Base-by-base conservation (phyloP, 2,797 vertebrate species). In the Paguma larvata region DNA sequence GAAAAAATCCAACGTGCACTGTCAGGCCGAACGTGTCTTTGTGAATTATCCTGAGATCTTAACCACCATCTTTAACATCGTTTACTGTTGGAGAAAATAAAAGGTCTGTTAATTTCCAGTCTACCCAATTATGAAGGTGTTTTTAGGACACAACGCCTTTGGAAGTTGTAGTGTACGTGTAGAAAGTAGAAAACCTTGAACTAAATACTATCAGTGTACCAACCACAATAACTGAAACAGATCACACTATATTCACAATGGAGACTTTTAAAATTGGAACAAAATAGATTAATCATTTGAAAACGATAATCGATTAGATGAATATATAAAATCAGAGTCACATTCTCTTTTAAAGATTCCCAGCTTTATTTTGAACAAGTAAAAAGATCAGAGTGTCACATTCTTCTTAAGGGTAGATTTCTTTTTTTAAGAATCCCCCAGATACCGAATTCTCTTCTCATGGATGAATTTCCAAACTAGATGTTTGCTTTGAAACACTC, bases 101-200 rank as follows among this genome's bases (percentile, higher is more conserved):
- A 85, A 38, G 1, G 12, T 65, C 38, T 80, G 32, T 19, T 96
- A 90, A 38, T 10, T 83, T 96, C 13, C 21, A 86, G 38, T n/a
- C n/a, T 70, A 82, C 10, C 2, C 84, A 89, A 73, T 83, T 77
- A 77, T 34, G 11, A 87, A 93, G 25, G 23, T 19, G 75, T 27
- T 89, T 89, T 68, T 84, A 89, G 78, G 89, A 14, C 18, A 97
- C 10, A 63, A 25, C 38, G 2, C 48, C 67, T 91, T 90, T 91
- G 53, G 87, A 91, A 65, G 67, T 79, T 98, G 86, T 44, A 48
- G 1, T 13, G 27, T 75, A 30, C 27, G 84, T 93, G 82, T 48
- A 92, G 8, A 25, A 2, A 46, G 7, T 63, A 10, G 16, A 83
- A 95, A 96, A 18, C 27, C 3, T 27, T 83, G 14, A 79, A 51